phyloP scores from a whole-genome alignment of 2,888 invertebrate genomes.

The Torymus auratus region DNA sequence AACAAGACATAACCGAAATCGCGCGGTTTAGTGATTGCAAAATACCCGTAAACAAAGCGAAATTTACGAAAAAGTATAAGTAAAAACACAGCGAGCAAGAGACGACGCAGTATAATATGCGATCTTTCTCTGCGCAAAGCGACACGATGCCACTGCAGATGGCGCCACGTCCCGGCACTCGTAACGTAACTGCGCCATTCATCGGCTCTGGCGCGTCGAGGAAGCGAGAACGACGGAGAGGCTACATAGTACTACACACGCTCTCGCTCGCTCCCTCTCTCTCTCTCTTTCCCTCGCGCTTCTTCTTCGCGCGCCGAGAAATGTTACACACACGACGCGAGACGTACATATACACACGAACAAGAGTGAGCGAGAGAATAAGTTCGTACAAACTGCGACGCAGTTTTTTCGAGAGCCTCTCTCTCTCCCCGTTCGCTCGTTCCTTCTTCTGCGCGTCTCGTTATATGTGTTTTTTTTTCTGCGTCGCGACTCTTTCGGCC shows the following conservation, averaged over 20 bases:
- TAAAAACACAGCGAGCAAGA: too few species aligned
- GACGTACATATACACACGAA: neutral
- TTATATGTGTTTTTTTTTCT: neutral
- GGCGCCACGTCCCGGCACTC: constrained; percentile 61
- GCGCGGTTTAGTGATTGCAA: too few species aligned
- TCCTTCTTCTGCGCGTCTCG: constrained; percentile 11
- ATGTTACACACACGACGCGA: constrained; percentile 5
- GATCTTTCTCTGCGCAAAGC: too few species aligned
- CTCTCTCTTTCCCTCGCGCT: neutral
- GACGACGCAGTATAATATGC: too few species aligned
- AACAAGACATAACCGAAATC: too few species aligned
- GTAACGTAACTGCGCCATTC: constrained; percentile 56
- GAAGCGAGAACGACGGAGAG: constrained; percentile 28
- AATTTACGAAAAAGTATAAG: too few species aligned
- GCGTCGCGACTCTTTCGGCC: constrained; percentile 14
- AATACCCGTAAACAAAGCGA: too few species aligned
- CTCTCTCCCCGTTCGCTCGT: constrained; percentile 3
- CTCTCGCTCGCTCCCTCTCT: constrained; percentile 8
- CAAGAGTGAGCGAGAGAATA: neutral
- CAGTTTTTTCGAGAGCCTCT: constrained; percentile 53
- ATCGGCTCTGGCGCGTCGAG: constrained; percentile 42
- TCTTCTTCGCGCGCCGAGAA: constrained; percentile 22
- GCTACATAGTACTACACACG: constrained; percentile 22
- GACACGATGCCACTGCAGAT: constrained; percentile 53
- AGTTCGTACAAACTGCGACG: constrained; percentile 51